These are phyloP conservation scores for Poliocrania exsul DNA, from an alignment of 2,797 vertebrate genomes.

Conservation along the genomic window DNA sequence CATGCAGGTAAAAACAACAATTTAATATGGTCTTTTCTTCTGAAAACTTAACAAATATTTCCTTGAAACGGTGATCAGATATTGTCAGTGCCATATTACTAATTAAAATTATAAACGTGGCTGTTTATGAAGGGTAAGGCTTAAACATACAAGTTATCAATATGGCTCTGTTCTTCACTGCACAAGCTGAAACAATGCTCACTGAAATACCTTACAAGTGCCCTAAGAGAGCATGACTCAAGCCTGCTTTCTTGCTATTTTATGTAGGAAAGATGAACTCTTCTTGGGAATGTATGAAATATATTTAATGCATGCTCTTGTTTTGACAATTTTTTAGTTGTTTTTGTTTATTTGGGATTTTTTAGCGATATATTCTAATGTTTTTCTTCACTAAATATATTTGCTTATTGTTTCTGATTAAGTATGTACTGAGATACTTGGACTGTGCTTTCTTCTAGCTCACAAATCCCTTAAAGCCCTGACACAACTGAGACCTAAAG, in stretches of 20 bases:
- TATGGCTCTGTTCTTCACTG: not conserved
- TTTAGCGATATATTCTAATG: not conserved
- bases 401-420: not conserved
- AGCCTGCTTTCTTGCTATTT: not conserved
- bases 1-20: not conserved
- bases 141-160: not conserved
- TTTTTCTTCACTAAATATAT: not conserved
- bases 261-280: not conserved
- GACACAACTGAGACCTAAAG: not conserved
- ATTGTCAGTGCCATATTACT: not conserved
- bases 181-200: not conserved
- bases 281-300: not conserved
- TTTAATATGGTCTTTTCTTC: not conserved
- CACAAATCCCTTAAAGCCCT: not conserved
- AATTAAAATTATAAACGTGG: not conserved
- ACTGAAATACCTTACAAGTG: not conserved
- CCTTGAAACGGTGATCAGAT: not conserved
- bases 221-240: not conserved
- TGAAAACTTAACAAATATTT: not conserved
- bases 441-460: not conserved
- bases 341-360: not conserved
- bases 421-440: not conserved
- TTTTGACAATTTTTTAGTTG: not conserved
- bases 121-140: not conserved
- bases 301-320: not conserved